Percentiles rank a stretch among this genome's conserved stretches.
Conservation (phyloP, 2,888 invertebrate genomes). For the Microctonus brassicae region DNA sequence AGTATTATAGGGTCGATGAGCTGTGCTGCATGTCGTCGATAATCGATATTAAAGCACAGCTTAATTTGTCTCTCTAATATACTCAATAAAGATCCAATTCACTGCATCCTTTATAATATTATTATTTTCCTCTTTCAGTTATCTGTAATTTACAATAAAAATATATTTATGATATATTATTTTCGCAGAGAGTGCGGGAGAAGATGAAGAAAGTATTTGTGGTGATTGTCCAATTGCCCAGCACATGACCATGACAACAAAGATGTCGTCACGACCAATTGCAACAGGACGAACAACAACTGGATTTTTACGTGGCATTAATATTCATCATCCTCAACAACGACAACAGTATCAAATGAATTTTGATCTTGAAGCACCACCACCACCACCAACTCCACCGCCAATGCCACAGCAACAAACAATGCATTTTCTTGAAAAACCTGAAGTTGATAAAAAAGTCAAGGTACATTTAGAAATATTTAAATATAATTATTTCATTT, state of each 20-base stretch:
- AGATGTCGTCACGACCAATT: slow-evolving; percentile 36
- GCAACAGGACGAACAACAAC: slow-evolving; percentile 16
- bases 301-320: slow-evolving; percentile 57
- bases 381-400: slow-evolving; percentile 70
- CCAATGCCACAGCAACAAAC: slow-evolving; percentile 62
- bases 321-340: slow-evolving; percentile 35
- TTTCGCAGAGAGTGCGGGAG: slow-evolving; percentile 72
- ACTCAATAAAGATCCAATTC: too few species aligned
- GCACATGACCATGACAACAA: slow-evolving; percentile 46
- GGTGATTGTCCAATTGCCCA: slow-evolving; percentile 66
- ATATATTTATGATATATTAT: neutral
- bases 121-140: neutral
- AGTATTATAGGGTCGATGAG: slow-evolving; percentile 49
- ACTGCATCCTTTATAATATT: neutral
- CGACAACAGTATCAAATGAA: slow-evolving; percentile 58
- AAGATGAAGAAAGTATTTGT: slow-evolving; percentile 73
- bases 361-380: slow-evolving; percentile 75
- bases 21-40: slow-evolving; percentile 17
- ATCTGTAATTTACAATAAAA: neutral
- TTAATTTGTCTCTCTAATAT: too few species aligned
- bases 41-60: neutral
- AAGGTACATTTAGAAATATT: slow-evolving; percentile 75
- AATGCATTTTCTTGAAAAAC: slow-evolving; percentile 76
- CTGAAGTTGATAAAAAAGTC: slow-evolving; percentile 80
- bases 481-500: neutral